These are phyloP conservation scores for Desoria tigrina DNA, from an alignment of 2,888 invertebrate genomes.

Conservation along the genomic window DNA sequence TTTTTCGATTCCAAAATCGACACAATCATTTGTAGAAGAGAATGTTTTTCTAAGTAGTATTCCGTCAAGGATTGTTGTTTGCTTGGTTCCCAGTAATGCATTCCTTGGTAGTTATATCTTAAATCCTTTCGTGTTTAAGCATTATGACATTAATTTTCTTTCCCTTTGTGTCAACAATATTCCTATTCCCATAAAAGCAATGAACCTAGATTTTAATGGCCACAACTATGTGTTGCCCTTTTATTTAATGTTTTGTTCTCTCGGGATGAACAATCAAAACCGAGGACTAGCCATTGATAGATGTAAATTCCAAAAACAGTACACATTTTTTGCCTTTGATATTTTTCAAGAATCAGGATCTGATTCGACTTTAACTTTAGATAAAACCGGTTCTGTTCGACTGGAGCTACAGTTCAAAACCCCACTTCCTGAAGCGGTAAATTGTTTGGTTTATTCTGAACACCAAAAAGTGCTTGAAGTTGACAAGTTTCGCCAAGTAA, in stretches of 20 bases:
- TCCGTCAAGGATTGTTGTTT: slow-evolving; percentile 54
- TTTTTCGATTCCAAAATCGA: slow-evolving; percentile 45
- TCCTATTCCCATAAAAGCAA: slow-evolving; percentile 44
- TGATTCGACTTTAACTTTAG: slow-evolving; percentile 24
- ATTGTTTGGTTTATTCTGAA: slow-evolving; percentile 36
- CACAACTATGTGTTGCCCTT: slow-evolving; percentile 15
- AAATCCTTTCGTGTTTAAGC: slow-evolving; percentile 52
- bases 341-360: slow-evolving; percentile 20
- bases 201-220: slow-evolving; percentile 34
- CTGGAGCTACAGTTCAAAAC: slow-evolving; percentile 27
- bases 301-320: slow-evolving; percentile 7
- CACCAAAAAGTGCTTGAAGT: slow-evolving; percentile 32
- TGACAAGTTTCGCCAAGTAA: slow-evolving; percentile 29
- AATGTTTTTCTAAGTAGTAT: slow-evolving; percentile 54
- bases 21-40: slow-evolving; percentile 53
- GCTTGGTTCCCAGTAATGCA: slow-evolving; percentile 49
- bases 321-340: slow-evolving; percentile 33
- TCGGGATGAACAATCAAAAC: slow-evolving; percentile 18
- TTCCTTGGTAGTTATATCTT: slow-evolving; percentile 44
- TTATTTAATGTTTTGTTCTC: slow-evolving; percentile 18
- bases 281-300: slow-evolving; percentile 17
- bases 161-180: slow-evolving; percentile 47
- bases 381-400: slow-evolving; percentile 33
- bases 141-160: slow-evolving; percentile 45
- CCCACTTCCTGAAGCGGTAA: slow-evolving; percentile 28